Evolutionary conservation across 2,888 invertebrate species (phyloP), one percentile per base, ranked within the genome.

Genomic region (Luffia ferchaultella): DNA sequence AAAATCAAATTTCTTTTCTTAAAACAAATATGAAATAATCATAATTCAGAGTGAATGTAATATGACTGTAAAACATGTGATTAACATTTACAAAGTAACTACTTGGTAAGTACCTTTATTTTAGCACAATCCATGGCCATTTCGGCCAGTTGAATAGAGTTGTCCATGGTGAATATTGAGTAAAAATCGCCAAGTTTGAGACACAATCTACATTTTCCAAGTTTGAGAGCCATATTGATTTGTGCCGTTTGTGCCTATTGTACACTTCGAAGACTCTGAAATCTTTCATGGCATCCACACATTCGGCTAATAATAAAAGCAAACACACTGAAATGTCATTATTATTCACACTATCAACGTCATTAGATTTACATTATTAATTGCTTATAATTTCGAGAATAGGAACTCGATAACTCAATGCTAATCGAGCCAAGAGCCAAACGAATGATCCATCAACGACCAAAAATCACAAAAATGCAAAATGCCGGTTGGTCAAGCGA

Each of bases 191-290:
- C 85, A 51, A 85, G 75, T 65, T 85, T 85, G 66, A 85, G 77
- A 66, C 85, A 85, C 48, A 85, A 76, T 67, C 85, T 78, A 67
- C 85, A 85, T 76, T 85, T 85, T 66, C 84, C 84, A 53, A 85
- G 72, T 66, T 82, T 82, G 74, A 83, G 79, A 62, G 83, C 83
- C 77, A 77, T 77, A 82, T 83, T 82, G 82, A 79, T 79, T 80
- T 68, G 18, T 2, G 19, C 17, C 46, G 20, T 42, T 2, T 42
- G 19, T 17, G 16, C 12, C 16, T n/a, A 20, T 3, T 46, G 17
- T 15, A 45, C 18, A 2, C 45, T 18, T 15, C 3, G 16, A 7
- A n/a, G 3, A 42, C 3, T 7, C 43, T 42, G n/a, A 16, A 30
- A 30, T 30, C 12, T 30, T 30, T 30, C 30, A 30, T 30, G 30